Evolutionary conservation across 1,140 invertebrate genomes (phyloP).

Genomic region (Tribolium madens): DNA sequence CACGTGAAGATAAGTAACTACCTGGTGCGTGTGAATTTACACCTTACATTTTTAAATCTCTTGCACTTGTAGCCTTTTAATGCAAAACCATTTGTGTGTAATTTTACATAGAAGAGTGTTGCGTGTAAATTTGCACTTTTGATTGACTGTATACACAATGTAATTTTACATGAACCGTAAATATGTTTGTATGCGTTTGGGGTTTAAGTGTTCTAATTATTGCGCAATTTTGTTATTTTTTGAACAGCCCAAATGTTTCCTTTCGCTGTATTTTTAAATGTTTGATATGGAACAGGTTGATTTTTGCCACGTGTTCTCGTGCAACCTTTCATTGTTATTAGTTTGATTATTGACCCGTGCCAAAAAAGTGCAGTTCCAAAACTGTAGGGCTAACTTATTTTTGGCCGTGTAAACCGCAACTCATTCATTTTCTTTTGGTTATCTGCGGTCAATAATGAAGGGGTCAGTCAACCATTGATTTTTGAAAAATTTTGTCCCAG

Average conservation of each 20-base stretch:
- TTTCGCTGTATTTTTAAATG: background rate
- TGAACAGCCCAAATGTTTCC: background rate
- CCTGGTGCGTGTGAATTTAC: too few relatives aligned
- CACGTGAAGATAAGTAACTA: too few relatives aligned
- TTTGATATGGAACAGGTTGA: background rate
- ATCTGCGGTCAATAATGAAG: background rate
- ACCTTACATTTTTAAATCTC: too few relatives aligned
- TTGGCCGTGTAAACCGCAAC: background rate
- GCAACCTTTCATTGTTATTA: background rate
- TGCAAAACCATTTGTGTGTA: too few relatives aligned
- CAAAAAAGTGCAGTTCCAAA: background rate
- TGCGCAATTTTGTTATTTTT: too few relatives aligned
- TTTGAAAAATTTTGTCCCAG: background rate
- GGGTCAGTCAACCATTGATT: background rate
- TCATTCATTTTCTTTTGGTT: background rate
- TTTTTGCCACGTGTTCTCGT: background rate
- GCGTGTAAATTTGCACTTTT: too few relatives aligned
- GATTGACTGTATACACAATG: too few relatives aligned
- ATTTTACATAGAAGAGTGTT: too few relatives aligned
- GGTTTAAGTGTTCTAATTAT: too few relatives aligned
- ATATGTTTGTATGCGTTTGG: too few relatives aligned
- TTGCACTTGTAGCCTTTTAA: too few relatives aligned
- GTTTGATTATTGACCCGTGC: background rate
- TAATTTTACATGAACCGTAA: too few relatives aligned
- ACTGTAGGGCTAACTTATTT: background rate